phyloP scores from a whole-genome alignment of 2,888 invertebrate genomes.

The Shargacucullia verbasci region DNA sequence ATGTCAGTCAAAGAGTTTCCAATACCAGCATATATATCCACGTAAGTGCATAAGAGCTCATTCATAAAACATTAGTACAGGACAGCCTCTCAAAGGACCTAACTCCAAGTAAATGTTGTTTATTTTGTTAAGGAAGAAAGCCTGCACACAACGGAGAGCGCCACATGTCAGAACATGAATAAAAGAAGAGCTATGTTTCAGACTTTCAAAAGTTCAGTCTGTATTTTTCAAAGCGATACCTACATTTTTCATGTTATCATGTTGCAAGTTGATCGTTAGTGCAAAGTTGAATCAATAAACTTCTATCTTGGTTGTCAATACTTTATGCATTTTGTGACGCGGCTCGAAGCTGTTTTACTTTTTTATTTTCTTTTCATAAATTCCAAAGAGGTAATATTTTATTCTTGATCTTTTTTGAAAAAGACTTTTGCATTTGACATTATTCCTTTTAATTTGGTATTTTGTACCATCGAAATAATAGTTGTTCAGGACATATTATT shows the following conservation, averaged over 20 bases:
- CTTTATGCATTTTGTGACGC: conserved; percentile 38
- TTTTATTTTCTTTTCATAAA: too few species aligned
- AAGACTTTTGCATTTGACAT: too few species aligned
- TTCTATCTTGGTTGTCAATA: conserved; percentile 46
- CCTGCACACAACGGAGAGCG: conserved; percentile 83
- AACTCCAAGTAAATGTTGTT: conserved; percentile 87
- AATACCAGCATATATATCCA: conserved; percentile 56
- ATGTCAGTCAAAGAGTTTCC: conserved; percentile 38
- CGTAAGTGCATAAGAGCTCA: conserved; percentile 81
- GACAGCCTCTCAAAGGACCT: conserved; percentile 84
- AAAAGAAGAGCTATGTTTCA: conserved; percentile 87
- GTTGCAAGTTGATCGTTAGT: conserved; percentile 70
- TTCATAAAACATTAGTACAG: conserved; percentile 85
- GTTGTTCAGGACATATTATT: too few species aligned
- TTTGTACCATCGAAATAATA: too few species aligned
- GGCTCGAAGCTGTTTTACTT: too few species aligned
- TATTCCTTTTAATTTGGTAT: too few species aligned
- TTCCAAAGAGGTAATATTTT: not conserved
- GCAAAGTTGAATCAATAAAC: conserved; percentile 64
- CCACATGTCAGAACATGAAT: conserved; percentile 88
- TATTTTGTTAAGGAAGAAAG: conserved; percentile 88
- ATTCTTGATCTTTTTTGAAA: conserved; percentile 15
- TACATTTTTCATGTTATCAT: conserved; percentile 77
- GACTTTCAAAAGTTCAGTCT: conserved; percentile 84
- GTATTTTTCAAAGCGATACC: conserved; percentile 81